Evolutionary conservation across 2,888 invertebrate genomes (phyloP).

Genomic region (Hyalella azteca): DNA sequence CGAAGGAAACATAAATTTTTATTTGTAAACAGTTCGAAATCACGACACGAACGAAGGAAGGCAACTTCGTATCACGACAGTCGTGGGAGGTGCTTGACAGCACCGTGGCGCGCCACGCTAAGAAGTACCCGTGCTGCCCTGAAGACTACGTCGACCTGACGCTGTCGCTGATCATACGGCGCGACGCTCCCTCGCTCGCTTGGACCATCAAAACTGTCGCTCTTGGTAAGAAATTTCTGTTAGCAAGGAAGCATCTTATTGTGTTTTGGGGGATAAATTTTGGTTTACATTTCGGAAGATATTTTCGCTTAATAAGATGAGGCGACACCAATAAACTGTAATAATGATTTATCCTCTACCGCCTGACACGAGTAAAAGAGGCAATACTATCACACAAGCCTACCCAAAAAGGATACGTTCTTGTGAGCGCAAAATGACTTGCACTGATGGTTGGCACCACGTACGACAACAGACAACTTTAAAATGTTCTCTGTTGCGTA

Average conservation of each 20-base stretch:
- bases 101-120: conserved; percentile 65
- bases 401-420: no score
- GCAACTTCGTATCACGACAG: conserved; percentile 1
- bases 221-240: conserved; percentile 63
- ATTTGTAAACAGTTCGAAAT: not conserved
- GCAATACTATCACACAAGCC: no score
- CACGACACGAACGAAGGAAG: not conserved
- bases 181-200: conserved; percentile 69
- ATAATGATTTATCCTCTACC: no score
- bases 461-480: no score
- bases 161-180: conserved; percentile 68
- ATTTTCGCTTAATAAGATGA: no score
- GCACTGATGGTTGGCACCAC: no score
- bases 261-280: no score
- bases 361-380: no score
- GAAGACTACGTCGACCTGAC: conserved; percentile 71
- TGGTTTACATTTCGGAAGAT: not conserved
- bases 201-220: conserved; percentile 70
- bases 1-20: not conserved
- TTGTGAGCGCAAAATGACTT: no score
- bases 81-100: conserved; percentile 60
- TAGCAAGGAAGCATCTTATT: no score
- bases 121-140: conserved; percentile 67
- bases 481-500: no score
- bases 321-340: no score